These are phyloP conservation scores for Tricholauxania praeusta DNA, from an alignment of 2,888 invertebrate genomes.

Conservation along the genomic window DNA sequence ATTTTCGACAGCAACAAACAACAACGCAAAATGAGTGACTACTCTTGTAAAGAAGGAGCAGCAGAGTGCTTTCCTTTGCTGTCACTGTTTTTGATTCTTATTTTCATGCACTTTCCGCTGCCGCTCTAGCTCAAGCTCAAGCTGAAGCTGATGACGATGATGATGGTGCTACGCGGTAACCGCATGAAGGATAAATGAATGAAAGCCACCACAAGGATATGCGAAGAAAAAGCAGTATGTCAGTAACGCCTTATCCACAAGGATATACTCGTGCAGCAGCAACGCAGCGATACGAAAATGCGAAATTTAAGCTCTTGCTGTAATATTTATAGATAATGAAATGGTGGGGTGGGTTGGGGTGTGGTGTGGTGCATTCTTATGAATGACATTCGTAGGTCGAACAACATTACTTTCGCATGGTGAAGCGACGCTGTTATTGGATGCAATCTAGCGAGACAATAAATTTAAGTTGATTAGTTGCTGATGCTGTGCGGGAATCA, in stretches of 20 bases:
- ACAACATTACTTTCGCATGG: slow-evolving; percentile 8
- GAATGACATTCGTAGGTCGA: slow-evolving; percentile 27
- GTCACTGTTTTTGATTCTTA: slow-evolving; percentile 7
- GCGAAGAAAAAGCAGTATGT: neutral
- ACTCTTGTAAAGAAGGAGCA: too few relatives aligned
- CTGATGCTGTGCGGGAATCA: neutral
- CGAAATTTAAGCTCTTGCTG: slow-evolving; percentile 11
- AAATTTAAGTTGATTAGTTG: slow-evolving; percentile 39
- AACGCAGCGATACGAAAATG: slow-evolving; percentile 11
- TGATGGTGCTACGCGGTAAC: slow-evolving; percentile 17
- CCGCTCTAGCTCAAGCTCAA: neutral
- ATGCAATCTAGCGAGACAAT: slow-evolving; percentile 40
- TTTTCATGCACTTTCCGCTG: neutral
- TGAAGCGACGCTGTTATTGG: slow-evolving; percentile 29
- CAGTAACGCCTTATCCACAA: slow-evolving; percentile 11
- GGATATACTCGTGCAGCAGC: slow-evolving; percentile 1
- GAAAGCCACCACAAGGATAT: slow-evolving; percentile 25
- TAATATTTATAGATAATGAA: neutral
- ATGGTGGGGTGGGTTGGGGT: too few relatives aligned
- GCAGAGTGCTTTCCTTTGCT: neutral
- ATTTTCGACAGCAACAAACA: slow-evolving; percentile 19
- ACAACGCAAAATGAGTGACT: neutral
- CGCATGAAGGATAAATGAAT: slow-evolving; percentile 36
- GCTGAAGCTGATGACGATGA: neutral
- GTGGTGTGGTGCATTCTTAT: neutral